Evolutionary conservation across 2,113 vertebrate species (phyloP), one percentile per base, ranked within the genome.

Genomic region (Sander lucioperca): DNA sequence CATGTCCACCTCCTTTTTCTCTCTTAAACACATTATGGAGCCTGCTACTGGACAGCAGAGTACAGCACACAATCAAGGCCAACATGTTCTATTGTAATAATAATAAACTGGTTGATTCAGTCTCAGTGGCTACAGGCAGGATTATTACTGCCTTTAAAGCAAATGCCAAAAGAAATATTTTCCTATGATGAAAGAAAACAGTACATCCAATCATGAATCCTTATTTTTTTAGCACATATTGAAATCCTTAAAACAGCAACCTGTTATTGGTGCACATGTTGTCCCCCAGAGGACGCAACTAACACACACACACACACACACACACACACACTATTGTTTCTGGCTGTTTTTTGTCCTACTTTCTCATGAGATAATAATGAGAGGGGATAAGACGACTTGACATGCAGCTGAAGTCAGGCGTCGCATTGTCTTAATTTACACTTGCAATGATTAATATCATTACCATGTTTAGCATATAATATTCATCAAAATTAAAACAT

Each of bases 11-110:
- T n/a, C 70, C 4, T 72, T 16, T 72, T n/a, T 21, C 45, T 53
- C 25, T 21, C 14, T 39, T 16, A 19, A 14, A 36, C 62, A 2
- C 15, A 25, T 23, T 25, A 19, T 23, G 16, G n/a, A 74, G 43
- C 25, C 57, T 61, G n/a, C 58, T 70, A 58, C 15, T 79, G 53
- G 45, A 75, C 53, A 58, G 70, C 58, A 65, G 53, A 13, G 23
- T 74, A n/a, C 58, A 77, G 75, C 66, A 43, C 61, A 54, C 8
- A 45, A 23, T 33, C 23, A 64, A 77, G 82, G 59, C 30, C 61
- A 30, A 39, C 23, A 6, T 18, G 30, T 30, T 72, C 30, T 36
- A 53, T 51, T 45, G 33, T 33, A 33, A 13, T 71, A 11, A 74
- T 54, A 19, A 54, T 21, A 30, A 1, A 15, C 27, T 13, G 27